Evolutionary conservation across 53 echinoderm and acorn worm genomes (phyloP).

Genomic region (Stichopus horrens): DNA sequence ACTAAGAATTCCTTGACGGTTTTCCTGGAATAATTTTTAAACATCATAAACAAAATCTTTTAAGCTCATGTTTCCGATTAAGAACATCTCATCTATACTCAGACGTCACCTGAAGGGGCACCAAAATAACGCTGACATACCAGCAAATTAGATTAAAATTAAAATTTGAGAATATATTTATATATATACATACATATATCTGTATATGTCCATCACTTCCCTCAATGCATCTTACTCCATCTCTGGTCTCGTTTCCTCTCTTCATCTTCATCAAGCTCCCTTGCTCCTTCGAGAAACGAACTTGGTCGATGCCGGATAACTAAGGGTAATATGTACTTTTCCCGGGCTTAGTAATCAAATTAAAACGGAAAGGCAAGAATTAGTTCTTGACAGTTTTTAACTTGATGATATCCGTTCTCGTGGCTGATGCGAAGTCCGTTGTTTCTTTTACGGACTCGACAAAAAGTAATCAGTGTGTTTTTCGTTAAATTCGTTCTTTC

Average conservation of each 20-base stretch:
- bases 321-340: constrained; percentile 1
- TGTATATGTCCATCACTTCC: background rate
- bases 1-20: no score
- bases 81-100: no score
- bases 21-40: no score
- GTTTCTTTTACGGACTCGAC: background rate
- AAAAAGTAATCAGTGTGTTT: background rate
- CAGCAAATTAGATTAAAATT: no score
- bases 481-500: background rate
- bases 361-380: background rate
- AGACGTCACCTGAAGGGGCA: no score
- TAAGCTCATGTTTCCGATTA: no score
- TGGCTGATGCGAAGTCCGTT: background rate
- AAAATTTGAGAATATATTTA: no score
- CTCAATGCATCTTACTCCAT: background rate
- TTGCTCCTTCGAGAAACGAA: background rate
- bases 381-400: background rate
- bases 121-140: no score
- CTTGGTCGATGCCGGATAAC: background rate
- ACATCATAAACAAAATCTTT: no score
- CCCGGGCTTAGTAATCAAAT: background rate
- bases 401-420: background rate
- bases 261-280: background rate
- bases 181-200: background rate
- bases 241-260: background rate